A percentile compares a stretch with the other conserved stretches of the same genome.
Evolutionary conservation across 2,888 invertebrate genomes (phyloP).

Genomic region (Hyles lineata): DNA sequence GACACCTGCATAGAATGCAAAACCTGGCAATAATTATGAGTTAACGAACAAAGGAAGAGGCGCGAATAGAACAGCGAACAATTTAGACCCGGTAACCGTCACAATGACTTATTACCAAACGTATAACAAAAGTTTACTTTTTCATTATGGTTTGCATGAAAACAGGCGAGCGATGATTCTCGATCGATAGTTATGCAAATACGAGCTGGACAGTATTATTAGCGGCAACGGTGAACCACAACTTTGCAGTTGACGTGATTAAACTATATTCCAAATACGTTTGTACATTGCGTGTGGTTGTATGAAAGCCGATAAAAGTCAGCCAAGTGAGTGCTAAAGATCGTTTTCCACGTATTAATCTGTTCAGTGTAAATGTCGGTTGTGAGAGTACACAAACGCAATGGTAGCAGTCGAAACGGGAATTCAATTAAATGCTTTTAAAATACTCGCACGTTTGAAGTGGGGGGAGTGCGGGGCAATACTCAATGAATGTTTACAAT

Average conservation of each 20-base stretch:
- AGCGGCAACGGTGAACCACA: no score
- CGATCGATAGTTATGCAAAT: no score
- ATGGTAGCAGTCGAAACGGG: conserved; percentile 41
- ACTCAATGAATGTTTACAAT: conserved; percentile 41
- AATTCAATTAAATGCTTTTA: conserved; percentile 51
- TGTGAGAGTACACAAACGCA: conserved; percentile 11
- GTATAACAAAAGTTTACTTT: background rate
- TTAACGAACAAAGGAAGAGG: conserved; percentile 5
- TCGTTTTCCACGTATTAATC: background rate
- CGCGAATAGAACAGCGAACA: background rate
- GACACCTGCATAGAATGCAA: background rate
- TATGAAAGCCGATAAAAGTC: background rate
- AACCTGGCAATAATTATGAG: conserved; percentile 12
- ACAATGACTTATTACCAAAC: background rate
- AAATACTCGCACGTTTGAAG: conserved; percentile 42
- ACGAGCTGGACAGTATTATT: no score
- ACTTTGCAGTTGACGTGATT: no score
- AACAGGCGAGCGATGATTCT: background rate
- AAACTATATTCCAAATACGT: no score
- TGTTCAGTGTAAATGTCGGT: background rate
- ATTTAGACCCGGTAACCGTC: background rate
- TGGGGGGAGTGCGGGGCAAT: conserved; percentile 36
- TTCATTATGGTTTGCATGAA: background rate
- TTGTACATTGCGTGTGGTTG: background rate
- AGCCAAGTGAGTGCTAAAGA: background rate